Conservation (phyloP, 2,888 invertebrate species). For the Parapristionchus giblindavisi region DNA sequence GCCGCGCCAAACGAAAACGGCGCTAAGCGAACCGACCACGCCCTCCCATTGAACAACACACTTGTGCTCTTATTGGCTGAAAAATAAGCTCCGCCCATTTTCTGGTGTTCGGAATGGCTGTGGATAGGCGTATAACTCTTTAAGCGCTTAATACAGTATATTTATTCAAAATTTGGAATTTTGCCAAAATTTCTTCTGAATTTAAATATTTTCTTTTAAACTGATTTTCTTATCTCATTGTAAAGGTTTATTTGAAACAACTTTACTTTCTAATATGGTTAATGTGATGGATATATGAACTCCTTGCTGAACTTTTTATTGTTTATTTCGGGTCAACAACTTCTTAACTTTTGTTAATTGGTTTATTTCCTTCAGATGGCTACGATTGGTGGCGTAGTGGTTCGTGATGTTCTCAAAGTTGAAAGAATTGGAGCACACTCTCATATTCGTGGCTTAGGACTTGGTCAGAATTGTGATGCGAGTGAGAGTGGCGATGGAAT, state of each 20-base stretch:
- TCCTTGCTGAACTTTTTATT: no score
- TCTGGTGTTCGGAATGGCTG: not conserved
- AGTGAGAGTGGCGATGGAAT: slow-evolving; percentile 75
- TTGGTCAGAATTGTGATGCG: slow-evolving; percentile 88
- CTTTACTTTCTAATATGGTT: no score
- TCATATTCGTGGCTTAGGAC: slow-evolving; percentile 93
- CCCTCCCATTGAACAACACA: not conserved
- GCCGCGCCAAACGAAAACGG: slow-evolving; percentile 28
- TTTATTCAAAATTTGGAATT: not conserved
- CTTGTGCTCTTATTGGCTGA: slow-evolving; percentile 36
- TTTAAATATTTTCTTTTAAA: slow-evolving; percentile 1
- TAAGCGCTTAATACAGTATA: not conserved
- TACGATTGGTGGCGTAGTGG: slow-evolving; percentile 52
- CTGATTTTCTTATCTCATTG: not conserved
- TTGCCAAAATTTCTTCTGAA: not conserved
- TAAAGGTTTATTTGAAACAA: not conserved
- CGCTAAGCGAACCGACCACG: slow-evolving; percentile 28
- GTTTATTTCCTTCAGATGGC: slow-evolving; percentile 42
- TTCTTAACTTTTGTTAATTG: not conserved
- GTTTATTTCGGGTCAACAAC: slow-evolving; percentile 2
- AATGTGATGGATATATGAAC: no score
- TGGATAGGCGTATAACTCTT: not conserved
- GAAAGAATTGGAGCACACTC: slow-evolving; percentile 84
- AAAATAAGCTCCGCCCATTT: slow-evolving; percentile 27
- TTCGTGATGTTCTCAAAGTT: slow-evolving; percentile 53